Evolutionary conservation across 2,113 vertebrate species (phyloP), one percentile per base, ranked within the genome.

Genomic region (Sprattus sprattus): DNA sequence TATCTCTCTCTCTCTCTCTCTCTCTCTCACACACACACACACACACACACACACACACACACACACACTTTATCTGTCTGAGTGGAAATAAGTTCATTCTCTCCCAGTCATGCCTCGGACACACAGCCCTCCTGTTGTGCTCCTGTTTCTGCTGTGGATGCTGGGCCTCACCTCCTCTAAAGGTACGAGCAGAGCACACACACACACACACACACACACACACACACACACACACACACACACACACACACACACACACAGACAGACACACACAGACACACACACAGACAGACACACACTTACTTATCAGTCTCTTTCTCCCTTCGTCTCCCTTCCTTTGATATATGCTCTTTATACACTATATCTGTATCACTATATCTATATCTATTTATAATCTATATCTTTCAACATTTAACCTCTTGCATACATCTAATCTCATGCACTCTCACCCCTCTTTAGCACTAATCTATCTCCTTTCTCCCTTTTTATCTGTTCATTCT

Each of bases 61-160:
- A 16, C 85, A 60, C 0, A 67, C 84, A 88, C 67, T 90, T 45
- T 13, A 83, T 20, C 50, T 90, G 71, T 78, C 28, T 44, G 71
- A 78, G 71, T 78, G 71, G 71, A 78, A 39, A 44, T 20, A 10
- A 0, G 10, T 11, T 78, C 28, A 78, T 15, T 78, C 71, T 32
- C 11, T 15, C 28, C 16, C 25, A 16, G 71, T 78, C 71, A 78
- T 32, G 71, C 5, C 25, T 78, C 4, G 71, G 71, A 39, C 85
- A 15, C 85, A 71, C 1, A 78, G 85, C 87, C 60, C 90, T 46
- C 11, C 84, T n/a, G 60, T 90, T 15, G 32, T 89, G 75, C 83
- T 94, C 89, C 86, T 95, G 13, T 45, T 93, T 78, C 78, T 93
- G 45, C 57, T 91, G 46, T 88, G 88, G 82, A 91, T 83, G 47